Evolutionary conservation across 2,113 vertebrate species (phyloP).

Genomic region (Pangasianodon gigas): DNA sequence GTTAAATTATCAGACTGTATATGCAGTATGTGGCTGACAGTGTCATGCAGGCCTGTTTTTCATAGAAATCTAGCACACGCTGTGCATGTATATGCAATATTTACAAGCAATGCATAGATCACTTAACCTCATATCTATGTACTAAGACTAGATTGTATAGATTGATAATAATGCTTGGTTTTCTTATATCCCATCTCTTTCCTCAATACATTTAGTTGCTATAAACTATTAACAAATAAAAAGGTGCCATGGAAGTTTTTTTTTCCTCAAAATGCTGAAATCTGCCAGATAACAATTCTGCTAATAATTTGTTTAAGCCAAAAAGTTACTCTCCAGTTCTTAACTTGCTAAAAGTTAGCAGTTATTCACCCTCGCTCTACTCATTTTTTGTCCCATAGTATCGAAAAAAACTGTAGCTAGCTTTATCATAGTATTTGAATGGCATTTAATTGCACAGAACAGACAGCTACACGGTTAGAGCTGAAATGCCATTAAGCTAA

Average conservation of each 20-base stretch:
- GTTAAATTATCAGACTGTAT: not conserved
- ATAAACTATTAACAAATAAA: not conserved
- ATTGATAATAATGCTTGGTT: not conserved
- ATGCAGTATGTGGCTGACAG: not conserved
- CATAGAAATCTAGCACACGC: not conserved
- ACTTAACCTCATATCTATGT: not conserved
- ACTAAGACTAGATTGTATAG: too few species aligned
- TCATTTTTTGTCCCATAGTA: not conserved
- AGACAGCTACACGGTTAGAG: not conserved
- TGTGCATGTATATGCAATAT: not conserved
- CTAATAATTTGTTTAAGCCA: not conserved
- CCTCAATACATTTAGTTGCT: not conserved
- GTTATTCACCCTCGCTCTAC: not conserved
- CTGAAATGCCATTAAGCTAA: not conserved
- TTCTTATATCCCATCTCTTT: not conserved
- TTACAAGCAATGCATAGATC: not conserved
- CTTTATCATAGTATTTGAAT: not conserved
- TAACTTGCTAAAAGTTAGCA: not conserved
- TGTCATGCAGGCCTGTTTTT: not conserved
- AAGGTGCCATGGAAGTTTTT: not conserved
- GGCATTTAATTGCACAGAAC: not conserved
- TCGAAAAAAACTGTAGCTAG: not conserved
- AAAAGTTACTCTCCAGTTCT: not conserved
- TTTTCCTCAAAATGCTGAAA: not conserved
- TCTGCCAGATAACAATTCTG: not conserved